Evolutionary conservation across 2,888 invertebrate genomes (phyloP), one percentile per base, ranked within the genome.

Genomic region (Leptura quadrifasciata): DNA sequence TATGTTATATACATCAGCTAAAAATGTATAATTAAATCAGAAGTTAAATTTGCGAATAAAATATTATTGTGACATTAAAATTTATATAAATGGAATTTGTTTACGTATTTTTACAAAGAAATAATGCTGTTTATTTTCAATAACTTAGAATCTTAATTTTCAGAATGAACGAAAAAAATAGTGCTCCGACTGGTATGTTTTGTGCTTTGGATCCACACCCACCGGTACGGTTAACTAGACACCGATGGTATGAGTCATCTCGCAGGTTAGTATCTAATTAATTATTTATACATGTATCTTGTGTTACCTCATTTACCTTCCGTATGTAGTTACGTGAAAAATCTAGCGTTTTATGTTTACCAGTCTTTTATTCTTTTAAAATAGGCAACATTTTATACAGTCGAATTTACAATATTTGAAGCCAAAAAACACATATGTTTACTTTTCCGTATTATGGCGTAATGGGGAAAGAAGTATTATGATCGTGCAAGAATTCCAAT

Each of bases 201-300:
- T 81, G 79, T 75, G 79, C 76, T 6, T 69, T 81, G 75, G 81
- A 81, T 69, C 76, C 77, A 18, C 78, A 79, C 64, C 79, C 81
- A 31, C 78, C 81, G 2, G 81, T 81, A 1, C 81, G 81, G 10
- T 72, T 81, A 67, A 79, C 78, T 0, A 74, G 79, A 65, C 81
- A 81, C 67, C 76, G 81, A 17, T 81, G 79, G 81, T 81, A 78
- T 67, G 79, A 76, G 17, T 79, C 79, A 65, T 70, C 72, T n/a
- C 58, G 77, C 31, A 75, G 75, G 75, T 75, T 17, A 70, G 63
- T 67, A 63, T 2, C 10, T 17, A 18, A 24, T 63, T 63, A 17
- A 64, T 57, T 55, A 58, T 55, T 54, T 70, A 57, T 39, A n/a
- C 27, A n/a, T 31, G 39, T 15, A 39, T 31, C 15, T n/a, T 39